These are phyloP conservation scores for Centropyge bicolor DNA, from an alignment of 2,797 vertebrate genomes.

Conservation along the genomic window DNA sequence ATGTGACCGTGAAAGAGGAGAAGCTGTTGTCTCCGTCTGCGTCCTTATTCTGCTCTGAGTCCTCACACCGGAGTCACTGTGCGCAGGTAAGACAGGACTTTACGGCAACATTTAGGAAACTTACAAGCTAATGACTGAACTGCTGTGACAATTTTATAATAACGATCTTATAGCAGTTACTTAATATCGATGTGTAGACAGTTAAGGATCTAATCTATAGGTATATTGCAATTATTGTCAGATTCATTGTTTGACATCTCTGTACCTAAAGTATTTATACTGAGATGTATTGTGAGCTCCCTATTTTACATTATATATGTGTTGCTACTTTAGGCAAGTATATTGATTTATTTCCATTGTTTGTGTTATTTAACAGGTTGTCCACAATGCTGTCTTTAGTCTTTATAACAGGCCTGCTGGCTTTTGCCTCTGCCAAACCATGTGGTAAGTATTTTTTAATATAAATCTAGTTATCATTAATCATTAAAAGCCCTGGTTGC, in stretches of 20 bases:
- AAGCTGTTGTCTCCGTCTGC: constrained; percentile 29
- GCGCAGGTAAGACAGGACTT: constrained; percentile 49
- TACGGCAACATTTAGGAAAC: background rate
- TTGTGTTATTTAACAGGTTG: constrained; percentile 55
- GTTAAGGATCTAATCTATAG: background rate
- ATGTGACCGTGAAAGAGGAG: constrained; percentile 68
- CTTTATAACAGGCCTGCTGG: constrained; percentile 68
- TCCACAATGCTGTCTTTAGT: constrained; percentile 73
- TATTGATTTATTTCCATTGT: constrained; percentile 15
- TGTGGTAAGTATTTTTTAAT: constrained; percentile 72
- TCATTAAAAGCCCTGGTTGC: background rate
- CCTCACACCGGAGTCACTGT: constrained; percentile 1
- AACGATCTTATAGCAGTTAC: no score
- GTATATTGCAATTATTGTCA: background rate
- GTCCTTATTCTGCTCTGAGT: constrained; percentile 21
- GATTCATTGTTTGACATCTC: background rate
- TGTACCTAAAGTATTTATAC: background rate
- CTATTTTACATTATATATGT: background rate
- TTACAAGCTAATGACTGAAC: background rate
- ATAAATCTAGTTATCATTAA: background rate
- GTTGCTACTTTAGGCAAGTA: background rate
- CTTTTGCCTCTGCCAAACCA: constrained; percentile 63
- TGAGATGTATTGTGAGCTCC: background rate
- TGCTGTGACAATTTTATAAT: background rate
- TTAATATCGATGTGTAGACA: background rate